phyloP scores from a whole-genome alignment of 2,797 vertebrate genomes.

The Acanthurus leucopareius region DNA sequence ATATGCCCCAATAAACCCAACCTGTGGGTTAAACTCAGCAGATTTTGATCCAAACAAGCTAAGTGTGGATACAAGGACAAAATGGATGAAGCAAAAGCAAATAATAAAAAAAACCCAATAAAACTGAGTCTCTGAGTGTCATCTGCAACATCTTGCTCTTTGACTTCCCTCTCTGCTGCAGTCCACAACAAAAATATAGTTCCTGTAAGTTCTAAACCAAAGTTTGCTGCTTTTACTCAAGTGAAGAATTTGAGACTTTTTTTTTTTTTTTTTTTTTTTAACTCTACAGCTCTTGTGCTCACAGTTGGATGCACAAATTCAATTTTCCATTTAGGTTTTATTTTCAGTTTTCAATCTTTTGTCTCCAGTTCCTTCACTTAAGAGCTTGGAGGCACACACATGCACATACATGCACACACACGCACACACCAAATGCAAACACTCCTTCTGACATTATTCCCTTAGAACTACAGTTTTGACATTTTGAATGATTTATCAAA shows the following conservation, averaged over 20 bases:
- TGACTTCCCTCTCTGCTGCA: not conserved
- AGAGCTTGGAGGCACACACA: not conserved
- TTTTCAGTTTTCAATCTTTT: constrained; percentile 28
- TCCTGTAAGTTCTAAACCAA: not conserved
- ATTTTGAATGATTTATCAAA: constrained; percentile 39
- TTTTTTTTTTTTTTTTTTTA: not conserved
- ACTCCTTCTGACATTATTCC: not conserved
- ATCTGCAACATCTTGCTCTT: not conserved
- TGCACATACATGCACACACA: not conserved
- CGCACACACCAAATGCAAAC: not conserved
- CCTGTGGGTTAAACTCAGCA: too few relatives aligned
- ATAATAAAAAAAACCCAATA: not conserved
- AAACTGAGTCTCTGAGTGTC: not conserved
- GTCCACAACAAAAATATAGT: not conserved
- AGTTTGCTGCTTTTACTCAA: constrained; percentile 4
- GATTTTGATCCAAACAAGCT: too few relatives aligned
- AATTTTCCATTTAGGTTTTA: constrained; percentile 12
- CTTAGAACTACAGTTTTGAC: not conserved
- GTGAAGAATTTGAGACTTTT: not conserved
- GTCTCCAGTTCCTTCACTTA: not conserved
- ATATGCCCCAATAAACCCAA: too few relatives aligned
- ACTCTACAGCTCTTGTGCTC: not conserved
- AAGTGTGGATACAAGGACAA: too few relatives aligned
- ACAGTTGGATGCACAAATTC: constrained; percentile 34
- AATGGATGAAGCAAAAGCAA: not conserved